Conservation (phyloP, 37 sponge, comb jelly and placozoan species). For the Amphimedon queenslandica region DNA sequence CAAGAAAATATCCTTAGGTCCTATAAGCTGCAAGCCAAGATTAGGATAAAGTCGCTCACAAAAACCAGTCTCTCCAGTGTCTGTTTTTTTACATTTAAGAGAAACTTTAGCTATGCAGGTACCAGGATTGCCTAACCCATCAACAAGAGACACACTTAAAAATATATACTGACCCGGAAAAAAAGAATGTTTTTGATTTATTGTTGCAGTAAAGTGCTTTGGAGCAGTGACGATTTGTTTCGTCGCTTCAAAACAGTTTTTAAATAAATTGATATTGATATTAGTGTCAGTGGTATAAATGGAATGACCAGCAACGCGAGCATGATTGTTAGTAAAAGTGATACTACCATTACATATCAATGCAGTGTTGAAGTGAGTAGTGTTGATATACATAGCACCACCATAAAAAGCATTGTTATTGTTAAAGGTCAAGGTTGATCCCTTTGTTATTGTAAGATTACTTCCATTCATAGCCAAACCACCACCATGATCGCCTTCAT, state of each 20-base stretch:
- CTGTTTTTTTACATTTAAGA: background rate
- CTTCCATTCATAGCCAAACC: background rate
- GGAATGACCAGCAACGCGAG: background rate
- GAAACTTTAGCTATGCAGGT: background rate
- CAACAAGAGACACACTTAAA: background rate
- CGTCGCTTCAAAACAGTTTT: background rate
- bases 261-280: background rate
- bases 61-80: background rate
- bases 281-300: background rate
- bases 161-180: constrained; percentile 4
- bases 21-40: background rate
- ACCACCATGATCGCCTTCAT: background rate
- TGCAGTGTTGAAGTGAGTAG: background rate
- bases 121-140: background rate
- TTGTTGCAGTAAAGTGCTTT: too few relatives aligned
- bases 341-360: background rate
- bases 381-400: constrained; percentile 1
- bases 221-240: background rate
- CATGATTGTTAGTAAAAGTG: background rate
- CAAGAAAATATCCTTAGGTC: background rate
- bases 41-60: background rate
- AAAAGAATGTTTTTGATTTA: background rate
- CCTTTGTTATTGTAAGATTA: background rate
- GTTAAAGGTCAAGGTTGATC: background rate
- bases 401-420: constrained; percentile 2